A percentile compares a stretch with the other conserved stretches of the same genome.
These are phyloP conservation scores for Gasterosteus aculeatus DNA, from an alignment of 2,113 vertebrate species.

Conservation along the genomic window DNA sequence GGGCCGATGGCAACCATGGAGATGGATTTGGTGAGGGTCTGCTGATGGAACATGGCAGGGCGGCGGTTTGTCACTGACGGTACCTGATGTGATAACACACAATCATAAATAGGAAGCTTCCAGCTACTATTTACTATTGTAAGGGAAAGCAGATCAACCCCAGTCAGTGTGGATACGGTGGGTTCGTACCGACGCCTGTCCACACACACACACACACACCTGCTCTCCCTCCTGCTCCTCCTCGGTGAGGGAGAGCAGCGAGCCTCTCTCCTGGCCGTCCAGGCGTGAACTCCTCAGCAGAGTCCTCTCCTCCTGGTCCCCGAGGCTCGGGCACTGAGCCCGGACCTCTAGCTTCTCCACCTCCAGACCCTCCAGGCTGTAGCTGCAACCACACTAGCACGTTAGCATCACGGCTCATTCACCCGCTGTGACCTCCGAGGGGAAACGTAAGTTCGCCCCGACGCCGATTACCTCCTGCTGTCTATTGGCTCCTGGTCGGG, in stretches of 20 bases:
- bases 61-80: constrained; percentile 69
- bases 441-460: neutral
- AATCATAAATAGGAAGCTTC: too few relatives aligned
- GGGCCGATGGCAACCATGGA: constrained; percentile 89
- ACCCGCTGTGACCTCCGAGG: neutral
- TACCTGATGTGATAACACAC: constrained; percentile 28
- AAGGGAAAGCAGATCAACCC: too few relatives aligned
- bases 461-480: constrained; percentile 87
- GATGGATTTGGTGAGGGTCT: constrained; percentile 90
- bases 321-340: constrained; percentile 52
- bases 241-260: constrained; percentile 86
- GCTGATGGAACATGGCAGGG: constrained; percentile 77
- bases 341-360: constrained; percentile 72
- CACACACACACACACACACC: constrained; percentile 81
- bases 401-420: neutral
- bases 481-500: constrained; percentile 84
- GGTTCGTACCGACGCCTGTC: neutral
- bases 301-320: constrained; percentile 69
- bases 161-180: neutral
- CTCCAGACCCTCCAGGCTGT: constrained; percentile 89
- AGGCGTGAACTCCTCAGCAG: constrained; percentile 52
- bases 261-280: constrained; percentile 79
- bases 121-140: too few relatives aligned
- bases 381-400: constrained; percentile 75
- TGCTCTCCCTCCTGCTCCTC: constrained; percentile 85